These are phyloP conservation scores for Leucophora obtusa DNA, from an alignment of 2,888 invertebrate genomes.

Conservation along the genomic window DNA sequence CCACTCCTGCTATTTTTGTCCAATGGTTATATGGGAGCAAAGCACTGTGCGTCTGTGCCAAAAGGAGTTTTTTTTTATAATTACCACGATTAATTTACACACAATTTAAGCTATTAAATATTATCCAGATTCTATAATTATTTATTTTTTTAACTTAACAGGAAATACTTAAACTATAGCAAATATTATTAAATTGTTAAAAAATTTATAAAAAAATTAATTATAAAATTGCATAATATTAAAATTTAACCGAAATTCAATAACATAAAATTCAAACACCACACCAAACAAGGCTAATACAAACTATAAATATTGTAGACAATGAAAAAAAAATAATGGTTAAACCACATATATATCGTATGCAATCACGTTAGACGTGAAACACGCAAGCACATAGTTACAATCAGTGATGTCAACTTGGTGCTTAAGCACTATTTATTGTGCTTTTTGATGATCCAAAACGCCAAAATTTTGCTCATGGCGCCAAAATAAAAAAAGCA, in stretches of 20 bases:
- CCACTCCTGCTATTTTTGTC: no score
- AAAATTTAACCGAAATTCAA: constrained; percentile 45
- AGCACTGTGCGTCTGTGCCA: no score
- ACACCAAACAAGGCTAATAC: constrained; percentile 37
- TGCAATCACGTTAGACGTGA: constrained; percentile 42
- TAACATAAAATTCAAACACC: constrained; percentile 19
- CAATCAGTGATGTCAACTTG: no score
- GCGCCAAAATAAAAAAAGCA: no score
- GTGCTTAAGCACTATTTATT: no score
- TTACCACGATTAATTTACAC: no score
- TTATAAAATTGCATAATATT: constrained; percentile 13
- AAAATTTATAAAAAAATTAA: constrained; percentile 21
- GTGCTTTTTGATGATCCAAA: no score
- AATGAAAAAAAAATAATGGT: constrained; percentile 25
- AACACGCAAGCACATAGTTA: constrained; percentile 29
- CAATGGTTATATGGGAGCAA: no score
- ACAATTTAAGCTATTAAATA: no score
- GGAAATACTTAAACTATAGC: constrained; percentile 16
- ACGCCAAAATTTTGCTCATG: no score
- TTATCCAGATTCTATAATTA: no score
- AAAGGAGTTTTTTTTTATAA: no score
- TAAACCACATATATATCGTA: constrained; percentile 22
- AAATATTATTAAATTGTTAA: constrained; percentile 30
- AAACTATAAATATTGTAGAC: constrained; percentile 49
- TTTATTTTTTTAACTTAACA: not conserved